Evolutionary conservation across 2,888 invertebrate species (phyloP).

Genomic region (Cantharis rustica): DNA sequence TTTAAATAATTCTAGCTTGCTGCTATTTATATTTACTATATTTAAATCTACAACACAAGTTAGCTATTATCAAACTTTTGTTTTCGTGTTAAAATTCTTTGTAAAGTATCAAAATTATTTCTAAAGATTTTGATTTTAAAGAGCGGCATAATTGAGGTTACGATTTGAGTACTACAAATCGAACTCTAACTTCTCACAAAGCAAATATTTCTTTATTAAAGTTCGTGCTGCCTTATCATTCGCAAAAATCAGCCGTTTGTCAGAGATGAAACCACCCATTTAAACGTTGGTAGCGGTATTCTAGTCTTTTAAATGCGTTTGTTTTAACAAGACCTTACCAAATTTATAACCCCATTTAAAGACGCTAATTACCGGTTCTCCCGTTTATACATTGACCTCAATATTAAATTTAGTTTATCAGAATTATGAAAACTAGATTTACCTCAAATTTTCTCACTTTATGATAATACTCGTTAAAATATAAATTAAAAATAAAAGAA

Average conservation of each 20-base stretch:
- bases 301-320: conserved; percentile 18
- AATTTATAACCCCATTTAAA: conserved; percentile 24
- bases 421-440: not conserved
- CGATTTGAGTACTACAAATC: conserved; percentile 22
- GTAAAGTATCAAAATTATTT: conserved; percentile 9
- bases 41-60: not conserved
- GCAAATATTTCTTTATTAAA: conserved; percentile 30
- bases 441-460: not conserved
- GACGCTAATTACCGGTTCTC: conserved; percentile 19
- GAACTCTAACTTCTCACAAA: conserved; percentile 18
- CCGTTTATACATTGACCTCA: conserved; percentile 24
- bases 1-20: conserved; percentile 3
- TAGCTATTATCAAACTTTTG: not conserved
- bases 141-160: conserved; percentile 8
- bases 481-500: not conserved
- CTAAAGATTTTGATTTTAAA: conserved; percentile 6
- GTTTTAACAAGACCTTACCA: conserved; percentile 9
- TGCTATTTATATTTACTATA: conserved; percentile 1
- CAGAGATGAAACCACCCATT: conserved; percentile 17
- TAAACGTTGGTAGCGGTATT: conserved; percentile 12
- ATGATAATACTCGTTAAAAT: not conserved
- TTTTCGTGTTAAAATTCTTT: not conserved
- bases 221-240: conserved; percentile 26
- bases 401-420: conserved; percentile 19
- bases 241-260: conserved; percentile 30